phyloP scores from a whole-genome alignment of 2,113 vertebrate genomes.

The Gallinago media region DNA sequence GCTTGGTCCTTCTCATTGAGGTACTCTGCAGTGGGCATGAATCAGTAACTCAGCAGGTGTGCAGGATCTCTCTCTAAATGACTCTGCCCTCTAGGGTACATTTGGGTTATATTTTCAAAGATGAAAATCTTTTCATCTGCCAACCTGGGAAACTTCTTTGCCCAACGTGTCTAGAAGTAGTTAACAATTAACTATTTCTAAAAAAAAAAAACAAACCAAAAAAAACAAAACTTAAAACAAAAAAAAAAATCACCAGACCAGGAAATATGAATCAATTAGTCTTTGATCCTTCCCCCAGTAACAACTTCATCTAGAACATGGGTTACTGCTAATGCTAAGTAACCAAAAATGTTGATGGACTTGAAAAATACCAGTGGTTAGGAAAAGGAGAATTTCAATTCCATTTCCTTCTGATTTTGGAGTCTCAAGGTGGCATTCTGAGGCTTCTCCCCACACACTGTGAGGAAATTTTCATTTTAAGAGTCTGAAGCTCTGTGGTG shows the following conservation, averaged over 20 bases:
- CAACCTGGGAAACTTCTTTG: conserved; percentile 8
- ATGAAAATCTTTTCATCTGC: conserved; percentile 31
- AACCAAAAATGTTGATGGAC: not conserved
- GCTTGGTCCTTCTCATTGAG: not conserved
- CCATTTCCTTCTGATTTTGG: not conserved
- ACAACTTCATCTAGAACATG: not conserved
- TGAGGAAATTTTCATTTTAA: not conserved
- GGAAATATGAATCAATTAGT: conserved; percentile 42
- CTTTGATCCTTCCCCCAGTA: conserved; percentile 45
- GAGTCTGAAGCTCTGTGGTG: not conserved
- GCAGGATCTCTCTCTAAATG: conserved; percentile 51
- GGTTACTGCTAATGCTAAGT: not conserved
- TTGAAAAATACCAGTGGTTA: not conserved
- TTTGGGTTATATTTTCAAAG: conserved; percentile 55
- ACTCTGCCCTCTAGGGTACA: conserved; percentile 72
- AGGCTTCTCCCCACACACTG: not conserved
- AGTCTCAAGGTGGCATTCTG: not conserved
- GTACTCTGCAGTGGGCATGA: not conserved
- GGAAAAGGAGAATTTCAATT: not conserved
- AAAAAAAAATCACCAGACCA: not conserved
- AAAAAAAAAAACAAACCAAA: not conserved
- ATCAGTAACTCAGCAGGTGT: not conserved
- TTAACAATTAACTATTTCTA: not conserved
- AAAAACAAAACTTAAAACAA: not conserved
- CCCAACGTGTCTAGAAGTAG: not conserved